Conservation (phyloP, 2,888 invertebrate genomes). For the Leptopilina drosophilae region DNA sequence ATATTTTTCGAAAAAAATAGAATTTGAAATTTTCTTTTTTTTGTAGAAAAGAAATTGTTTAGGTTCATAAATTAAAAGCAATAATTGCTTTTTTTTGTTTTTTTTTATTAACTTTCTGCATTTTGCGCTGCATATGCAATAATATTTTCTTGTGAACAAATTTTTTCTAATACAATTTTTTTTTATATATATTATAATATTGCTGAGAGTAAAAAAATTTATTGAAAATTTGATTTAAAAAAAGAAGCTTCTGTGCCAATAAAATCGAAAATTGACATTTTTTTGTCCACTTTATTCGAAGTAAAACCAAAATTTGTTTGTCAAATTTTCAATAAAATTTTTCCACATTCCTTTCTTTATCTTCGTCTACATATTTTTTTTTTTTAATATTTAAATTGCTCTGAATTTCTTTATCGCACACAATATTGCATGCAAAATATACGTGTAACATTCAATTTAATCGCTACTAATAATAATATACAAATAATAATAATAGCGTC, state of each 20-base stretch:
- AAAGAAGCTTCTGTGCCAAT: background rate
- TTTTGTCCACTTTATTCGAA: background rate
- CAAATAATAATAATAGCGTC: background rate
- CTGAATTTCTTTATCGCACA: too few species aligned
- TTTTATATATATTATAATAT: too few species aligned
- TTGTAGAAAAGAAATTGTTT: too few species aligned
- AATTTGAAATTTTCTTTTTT: too few species aligned
- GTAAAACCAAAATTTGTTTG: background rate
- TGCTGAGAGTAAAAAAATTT: too few species aligned
- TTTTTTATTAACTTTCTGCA: background rate
- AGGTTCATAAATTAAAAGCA: background rate
- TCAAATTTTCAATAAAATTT: background rate
- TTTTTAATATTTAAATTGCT: too few species aligned
- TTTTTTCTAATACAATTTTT: too few species aligned
- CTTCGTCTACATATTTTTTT: too few species aligned
- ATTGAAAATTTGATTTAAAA: too few species aligned
- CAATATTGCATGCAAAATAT: background rate
- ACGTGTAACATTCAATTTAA: background rate
- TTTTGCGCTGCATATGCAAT: constrained; percentile 9
- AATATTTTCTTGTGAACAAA: too few species aligned
- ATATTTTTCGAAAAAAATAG: too few species aligned
- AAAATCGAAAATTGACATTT: background rate
- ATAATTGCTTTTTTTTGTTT: background rate
- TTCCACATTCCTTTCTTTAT: background rate
- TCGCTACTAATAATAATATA: background rate